phyloP scores from a whole-genome alignment of 2,797 vertebrate genomes.

The Coracias cyanogaster region DNA sequence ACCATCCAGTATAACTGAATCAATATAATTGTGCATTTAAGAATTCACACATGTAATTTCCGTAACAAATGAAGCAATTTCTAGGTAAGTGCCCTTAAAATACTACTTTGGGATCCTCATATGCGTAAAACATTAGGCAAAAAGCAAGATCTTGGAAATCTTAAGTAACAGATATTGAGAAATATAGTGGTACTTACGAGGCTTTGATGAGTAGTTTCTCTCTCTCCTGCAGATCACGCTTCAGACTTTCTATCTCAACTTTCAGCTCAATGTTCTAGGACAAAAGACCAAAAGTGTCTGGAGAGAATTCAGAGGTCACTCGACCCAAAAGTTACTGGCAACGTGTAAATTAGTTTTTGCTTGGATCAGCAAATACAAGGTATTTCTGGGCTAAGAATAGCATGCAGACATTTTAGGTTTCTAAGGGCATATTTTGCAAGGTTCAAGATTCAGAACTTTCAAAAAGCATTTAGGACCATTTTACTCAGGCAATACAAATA shows the following conservation, averaged over 20 bases:
- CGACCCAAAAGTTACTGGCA: background rate
- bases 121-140: background rate
- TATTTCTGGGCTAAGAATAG: background rate
- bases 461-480: background rate
- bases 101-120: background rate
- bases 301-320: background rate
- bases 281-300: background rate
- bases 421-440: constrained; percentile 2
- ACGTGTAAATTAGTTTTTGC: background rate
- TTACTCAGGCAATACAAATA: background rate
- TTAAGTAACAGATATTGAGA: background rate
- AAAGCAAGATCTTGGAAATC: background rate
- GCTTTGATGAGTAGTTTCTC: constrained; percentile 94
- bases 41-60: background rate
- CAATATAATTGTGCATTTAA: background rate
- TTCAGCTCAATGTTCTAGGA: constrained; percentile 96
- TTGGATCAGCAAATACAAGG: background rate
- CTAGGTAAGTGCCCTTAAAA: background rate
- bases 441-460: constrained; percentile 39
- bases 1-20: background rate
- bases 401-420: background rate
- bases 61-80: background rate
- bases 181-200: constrained; percentile 84
- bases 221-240: constrained; percentile 91
- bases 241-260: constrained; percentile 96